phyloP scores from a whole-genome alignment of 2,113 vertebrate genomes.

The Pterocles gutturalis region DNA sequence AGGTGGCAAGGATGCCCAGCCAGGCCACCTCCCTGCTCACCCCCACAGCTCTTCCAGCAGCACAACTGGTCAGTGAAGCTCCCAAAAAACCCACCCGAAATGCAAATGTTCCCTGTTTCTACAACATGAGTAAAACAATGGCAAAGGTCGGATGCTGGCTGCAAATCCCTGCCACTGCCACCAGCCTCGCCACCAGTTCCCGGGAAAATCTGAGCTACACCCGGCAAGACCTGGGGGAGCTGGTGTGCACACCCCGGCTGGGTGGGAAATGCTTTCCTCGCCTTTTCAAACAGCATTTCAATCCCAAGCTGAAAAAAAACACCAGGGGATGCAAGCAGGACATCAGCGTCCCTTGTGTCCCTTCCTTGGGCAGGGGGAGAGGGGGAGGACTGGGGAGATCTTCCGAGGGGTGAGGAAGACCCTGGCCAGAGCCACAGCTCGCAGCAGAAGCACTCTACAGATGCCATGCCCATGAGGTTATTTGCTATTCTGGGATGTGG shows the following conservation, averaged over 20 bases:
- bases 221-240: neutral
- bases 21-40: neutral
- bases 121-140: neutral
- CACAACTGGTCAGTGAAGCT: rapidly evolving
- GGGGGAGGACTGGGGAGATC: neutral
- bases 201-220: neutral
- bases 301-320: neutral
- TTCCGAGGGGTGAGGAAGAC: neutral
- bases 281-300: neutral
- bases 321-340: neutral
- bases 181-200: neutral
- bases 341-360: rapidly evolving
- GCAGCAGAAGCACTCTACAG: rapidly evolving
- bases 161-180: neutral
- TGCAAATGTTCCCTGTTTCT: neutral
- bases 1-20: neutral
- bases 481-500: slow-evolving; percentile 1
- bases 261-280: neutral
- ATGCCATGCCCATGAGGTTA: neutral
- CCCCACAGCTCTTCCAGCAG: neutral
- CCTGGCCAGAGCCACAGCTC: neutral
- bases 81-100: neutral
- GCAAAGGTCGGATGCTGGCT: neutral
- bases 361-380: neutral
- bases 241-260: rapidly evolving